These are phyloP conservation scores for Ptychadena robeensis DNA, from an alignment of 2,797 vertebrate genomes.

Conservation along the genomic window DNA sequence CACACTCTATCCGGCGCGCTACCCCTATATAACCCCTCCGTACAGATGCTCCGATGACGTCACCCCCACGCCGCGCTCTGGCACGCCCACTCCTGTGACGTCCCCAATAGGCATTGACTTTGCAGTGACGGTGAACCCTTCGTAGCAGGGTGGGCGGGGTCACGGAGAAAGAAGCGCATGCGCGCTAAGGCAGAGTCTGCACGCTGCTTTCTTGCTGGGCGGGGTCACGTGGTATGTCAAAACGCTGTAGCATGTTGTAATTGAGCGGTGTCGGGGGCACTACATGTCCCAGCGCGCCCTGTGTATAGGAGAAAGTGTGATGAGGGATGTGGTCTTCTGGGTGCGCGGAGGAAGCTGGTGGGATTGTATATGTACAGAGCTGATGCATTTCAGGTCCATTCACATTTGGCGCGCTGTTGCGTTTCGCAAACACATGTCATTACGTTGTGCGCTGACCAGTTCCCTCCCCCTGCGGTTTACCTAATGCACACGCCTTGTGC, in stretches of 20 bases:
- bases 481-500: too few species aligned
- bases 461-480: too few species aligned
- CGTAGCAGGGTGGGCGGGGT: not conserved
- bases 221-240: not conserved
- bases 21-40: slow-evolving; percentile 8
- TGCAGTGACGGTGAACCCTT: not conserved
- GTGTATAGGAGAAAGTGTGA: too few species aligned
- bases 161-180: not conserved
- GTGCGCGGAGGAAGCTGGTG: too few species aligned
- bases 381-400: too few species aligned
- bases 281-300: not conserved
- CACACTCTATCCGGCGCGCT: not conserved
- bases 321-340: too few species aligned
- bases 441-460: too few species aligned
- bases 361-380: too few species aligned
- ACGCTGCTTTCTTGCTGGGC: not conserved
- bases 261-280: not conserved
- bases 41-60: not conserved
- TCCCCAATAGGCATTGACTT: not conserved
- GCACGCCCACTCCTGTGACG: not conserved
- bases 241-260: not conserved
- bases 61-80: not conserved
- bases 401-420: too few species aligned
- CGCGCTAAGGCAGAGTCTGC: not conserved
- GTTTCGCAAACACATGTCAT: too few species aligned